Percentiles rank a stretch among this genome's conserved stretches.
These are phyloP conservation scores for Molorchus minor DNA, from an alignment of 2,888 invertebrate species.

Conservation along the genomic window DNA sequence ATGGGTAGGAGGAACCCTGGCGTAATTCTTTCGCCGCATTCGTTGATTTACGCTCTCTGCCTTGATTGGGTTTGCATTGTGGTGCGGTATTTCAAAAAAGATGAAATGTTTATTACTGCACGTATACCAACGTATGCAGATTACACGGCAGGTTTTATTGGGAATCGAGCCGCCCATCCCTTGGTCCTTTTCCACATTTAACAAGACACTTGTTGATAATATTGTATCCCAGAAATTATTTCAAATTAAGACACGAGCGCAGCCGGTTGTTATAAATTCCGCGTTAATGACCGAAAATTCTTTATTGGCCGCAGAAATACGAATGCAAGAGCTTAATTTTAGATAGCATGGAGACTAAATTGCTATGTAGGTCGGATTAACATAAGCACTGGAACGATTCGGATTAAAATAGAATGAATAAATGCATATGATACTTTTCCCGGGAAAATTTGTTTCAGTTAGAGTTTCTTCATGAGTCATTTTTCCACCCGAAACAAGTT, in stretches of 20 bases:
- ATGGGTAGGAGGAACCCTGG: slow-evolving; percentile 15
- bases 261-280: too few relatives aligned
- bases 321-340: background rate
- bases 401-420: background rate
- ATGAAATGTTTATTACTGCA: slow-evolving; percentile 43
- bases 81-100: slow-evolving; percentile 44
- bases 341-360: background rate
- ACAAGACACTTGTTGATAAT: too few relatives aligned
- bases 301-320: background rate
- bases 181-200: too few relatives aligned
- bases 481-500: too few relatives aligned
- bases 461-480: too few relatives aligned
- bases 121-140: slow-evolving; percentile 33
- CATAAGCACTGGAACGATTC: background rate
- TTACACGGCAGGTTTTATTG: slow-evolving; percentile 31
- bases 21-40: slow-evolving; percentile 41
- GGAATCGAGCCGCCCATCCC: slow-evolving; percentile 31
- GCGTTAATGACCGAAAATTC: too few relatives aligned
- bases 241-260: too few relatives aligned
- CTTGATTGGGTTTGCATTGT: slow-evolving; percentile 44
- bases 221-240: too few relatives aligned
- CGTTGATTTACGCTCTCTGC: slow-evolving; percentile 38
- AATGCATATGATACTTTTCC: slow-evolving; percentile 2
- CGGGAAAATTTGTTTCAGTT: too few relatives aligned
- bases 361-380: background rate